Evolutionary conservation across 2,113 vertebrate genomes (phyloP).

Genomic region (Pogonocichla stellata): DNA sequence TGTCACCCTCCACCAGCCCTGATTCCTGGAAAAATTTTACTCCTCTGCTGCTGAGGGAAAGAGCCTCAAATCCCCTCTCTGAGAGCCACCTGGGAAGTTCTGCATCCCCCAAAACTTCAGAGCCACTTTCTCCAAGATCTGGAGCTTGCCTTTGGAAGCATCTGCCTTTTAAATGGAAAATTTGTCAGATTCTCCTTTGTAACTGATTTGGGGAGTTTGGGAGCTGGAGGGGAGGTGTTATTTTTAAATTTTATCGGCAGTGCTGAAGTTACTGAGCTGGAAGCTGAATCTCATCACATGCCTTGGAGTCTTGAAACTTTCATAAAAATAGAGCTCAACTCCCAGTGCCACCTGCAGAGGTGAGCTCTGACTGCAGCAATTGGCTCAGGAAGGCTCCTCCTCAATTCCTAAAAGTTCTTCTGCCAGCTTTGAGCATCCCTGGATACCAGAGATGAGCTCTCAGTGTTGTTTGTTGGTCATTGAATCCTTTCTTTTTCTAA

Average conservation of each 20-base stretch:
- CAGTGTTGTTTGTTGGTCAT: neutral
- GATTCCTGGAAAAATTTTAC: neutral
- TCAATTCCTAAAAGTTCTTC: neutral
- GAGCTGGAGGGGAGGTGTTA: constrained; percentile 37
- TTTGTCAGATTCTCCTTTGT: neutral
- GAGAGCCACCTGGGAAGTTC: neutral
- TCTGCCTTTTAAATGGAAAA: neutral
- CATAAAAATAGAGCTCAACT: neutral
- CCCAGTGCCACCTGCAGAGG: neutral
- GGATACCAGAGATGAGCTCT: neutral
- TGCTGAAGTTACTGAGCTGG: neutral
- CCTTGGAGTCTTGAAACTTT: constrained; percentile 14
- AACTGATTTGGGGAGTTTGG: neutral
- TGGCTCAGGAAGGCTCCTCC: neutral
- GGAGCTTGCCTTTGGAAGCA: neutral
- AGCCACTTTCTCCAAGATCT: neutral
- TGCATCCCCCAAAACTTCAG: neutral
- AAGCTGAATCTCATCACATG: constrained; percentile 14
- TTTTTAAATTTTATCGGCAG: constrained; percentile 25
- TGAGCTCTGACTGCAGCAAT: neutral
- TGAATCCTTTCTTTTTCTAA: neutral
- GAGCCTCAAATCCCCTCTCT: rapidly evolving
- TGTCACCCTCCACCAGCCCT: neutral
- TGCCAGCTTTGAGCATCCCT: neutral
- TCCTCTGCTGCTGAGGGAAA: neutral